Base-by-base conservation (phyloP, 1,140 invertebrate genomes). In the Tetranychus cinnabarinus region DNA sequence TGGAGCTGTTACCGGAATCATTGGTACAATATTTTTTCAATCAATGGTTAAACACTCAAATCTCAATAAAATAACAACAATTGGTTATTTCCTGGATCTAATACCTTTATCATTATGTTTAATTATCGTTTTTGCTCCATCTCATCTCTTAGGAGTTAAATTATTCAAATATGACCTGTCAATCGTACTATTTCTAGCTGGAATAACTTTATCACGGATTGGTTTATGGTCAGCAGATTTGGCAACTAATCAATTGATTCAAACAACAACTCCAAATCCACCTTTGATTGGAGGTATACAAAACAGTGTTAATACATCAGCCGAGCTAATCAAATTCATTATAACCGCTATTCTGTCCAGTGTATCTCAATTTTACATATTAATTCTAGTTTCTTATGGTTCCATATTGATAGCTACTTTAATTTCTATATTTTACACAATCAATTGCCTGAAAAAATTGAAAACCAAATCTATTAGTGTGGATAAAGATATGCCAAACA, bases 161-260 rank as follows among this genome's bases (percentile, higher is more conserved):
- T 10, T 59, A 23, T 59, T 59, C 31, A 36, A 36, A 7, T 15
- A 15, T 46, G 33, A 46, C 13, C 1, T 59, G 37, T n/a, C 15
- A 13, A 46, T 47, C 2, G 13, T 59, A 6, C 39, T 59, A 2
- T 59, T 59, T 34, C 33, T 59, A 8, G 13, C 33, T 47, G 58
- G 58, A 33, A 15, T 59, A 3, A 35, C 36, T 33, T 6, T 66
- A 10, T 65, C 63, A 48, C 54, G 64, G 34, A 33, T 62, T 68
- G 73, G 73, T 23, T 64, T 81, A 13, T 80, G 79, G 79, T 70
- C 78, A 50, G 72, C 75, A 4, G 79, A 80, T 68, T 66, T 80
- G n/a, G 70, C 72, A 2, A 73, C 80, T 13, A 78, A 75, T 34
- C 79, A 80, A 66, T 70, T 79, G n/a, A 71, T 81, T 65, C 75